Evolutionary conservation across 2,797 vertebrate species (phyloP).

Genomic region (Adelosebastes latens): DNA sequence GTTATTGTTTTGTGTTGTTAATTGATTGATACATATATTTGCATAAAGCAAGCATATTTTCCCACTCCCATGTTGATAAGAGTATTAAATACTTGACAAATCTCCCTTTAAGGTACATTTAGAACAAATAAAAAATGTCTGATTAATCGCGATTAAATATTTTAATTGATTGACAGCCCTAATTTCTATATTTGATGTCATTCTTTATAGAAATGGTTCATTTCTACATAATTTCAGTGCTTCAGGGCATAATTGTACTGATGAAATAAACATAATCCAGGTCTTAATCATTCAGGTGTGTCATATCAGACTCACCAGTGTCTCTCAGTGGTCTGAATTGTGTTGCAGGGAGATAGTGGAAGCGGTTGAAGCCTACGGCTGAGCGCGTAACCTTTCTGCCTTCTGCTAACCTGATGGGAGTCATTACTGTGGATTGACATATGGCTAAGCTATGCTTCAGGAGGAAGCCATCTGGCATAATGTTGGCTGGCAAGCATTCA

Average conservation of each 20-base stretch:
- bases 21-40: too few species aligned
- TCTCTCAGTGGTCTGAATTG: background rate
- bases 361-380: background rate
- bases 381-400: conserved; percentile 32
- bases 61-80: too few species aligned
- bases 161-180: too few species aligned
- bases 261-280: background rate
- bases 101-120: too few species aligned
- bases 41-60: too few species aligned
- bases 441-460: conserved; percentile 67
- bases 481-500: conserved; percentile 56
- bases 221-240: background rate
- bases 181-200: background rate
- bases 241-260: too few species aligned
- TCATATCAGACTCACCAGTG: background rate
- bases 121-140: too few species aligned
- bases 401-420: conserved; percentile 59
- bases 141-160: too few species aligned
- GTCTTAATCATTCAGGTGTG: background rate
- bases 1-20: too few species aligned
- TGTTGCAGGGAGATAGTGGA: conserved; percentile 5
- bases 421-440: conserved; percentile 66
- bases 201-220: background rate
- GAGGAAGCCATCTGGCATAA: conserved; percentile 70
- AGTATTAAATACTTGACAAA: too few species aligned